Conservation (phyloP, 2,888 invertebrate species). For the Palloptera scutellata region DNA sequence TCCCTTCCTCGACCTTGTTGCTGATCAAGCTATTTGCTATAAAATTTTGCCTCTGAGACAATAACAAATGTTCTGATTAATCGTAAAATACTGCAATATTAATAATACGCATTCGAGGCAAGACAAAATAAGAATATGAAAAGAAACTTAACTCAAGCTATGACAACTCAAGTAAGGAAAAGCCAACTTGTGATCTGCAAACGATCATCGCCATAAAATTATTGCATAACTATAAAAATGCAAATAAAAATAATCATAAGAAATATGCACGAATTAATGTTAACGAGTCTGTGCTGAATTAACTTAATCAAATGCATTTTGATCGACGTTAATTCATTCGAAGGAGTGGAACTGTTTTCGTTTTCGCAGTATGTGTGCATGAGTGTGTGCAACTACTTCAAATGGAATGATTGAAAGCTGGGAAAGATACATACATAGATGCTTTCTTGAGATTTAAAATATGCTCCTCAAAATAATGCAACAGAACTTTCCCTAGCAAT, state of each 20-base stretch:
- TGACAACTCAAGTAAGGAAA: neutral
- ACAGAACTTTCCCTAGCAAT: no score
- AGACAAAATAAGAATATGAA: no score
- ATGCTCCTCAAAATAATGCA: no score
- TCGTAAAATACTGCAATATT: slow-evolving; percentile 19
- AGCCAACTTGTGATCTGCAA: slow-evolving; percentile 13
- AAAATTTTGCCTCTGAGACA: slow-evolving; percentile 10
- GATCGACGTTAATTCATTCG: slow-evolving; percentile 2
- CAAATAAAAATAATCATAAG: slow-evolving; percentile 4
- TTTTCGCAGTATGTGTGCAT: neutral
- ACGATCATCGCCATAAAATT: slow-evolving; percentile 19
- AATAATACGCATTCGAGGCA: slow-evolving; percentile 2
- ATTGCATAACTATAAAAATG: slow-evolving; percentile 29
- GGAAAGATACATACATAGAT: no score
- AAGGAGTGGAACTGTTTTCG: neutral
- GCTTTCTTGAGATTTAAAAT: no score
- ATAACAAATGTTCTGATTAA: slow-evolving; percentile 30
- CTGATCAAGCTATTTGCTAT: slow-evolving; percentile 30
- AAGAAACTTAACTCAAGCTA: neutral
- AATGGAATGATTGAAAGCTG: slow-evolving; percentile 4
- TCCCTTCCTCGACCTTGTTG: slow-evolving; percentile 9
- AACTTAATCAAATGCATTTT: slow-evolving; percentile 28
- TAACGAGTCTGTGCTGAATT: slow-evolving; percentile 29
- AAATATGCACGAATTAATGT: neutral
- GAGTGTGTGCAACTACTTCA: neutral